A percentile compares a stretch with the other conserved stretches of the same genome.
phyloP scores from a whole-genome alignment of 1,140 invertebrate genomes.

The Vanessa tameamea region DNA sequence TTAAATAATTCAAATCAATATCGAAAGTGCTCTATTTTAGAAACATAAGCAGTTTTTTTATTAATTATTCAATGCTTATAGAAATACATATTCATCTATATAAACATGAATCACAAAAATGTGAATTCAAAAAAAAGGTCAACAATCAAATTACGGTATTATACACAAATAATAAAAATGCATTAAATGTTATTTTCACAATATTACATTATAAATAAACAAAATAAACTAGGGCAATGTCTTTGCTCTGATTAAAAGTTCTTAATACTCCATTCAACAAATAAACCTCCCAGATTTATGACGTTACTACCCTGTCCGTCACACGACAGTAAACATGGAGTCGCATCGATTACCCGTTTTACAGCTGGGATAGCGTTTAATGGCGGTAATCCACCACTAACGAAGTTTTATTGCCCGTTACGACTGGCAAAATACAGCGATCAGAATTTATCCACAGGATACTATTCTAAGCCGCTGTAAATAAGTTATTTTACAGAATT shows the following conservation, averaged over 20 bases:
- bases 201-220: not conserved
- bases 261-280: constrained; percentile 1
- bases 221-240: not conserved
- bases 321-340: constrained; percentile 64
- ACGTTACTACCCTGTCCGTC: constrained; percentile 42
- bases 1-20: too few relatives aligned
- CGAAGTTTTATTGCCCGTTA: constrained; percentile 60
- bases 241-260: constrained; percentile 1
- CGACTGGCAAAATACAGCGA: constrained; percentile 41
- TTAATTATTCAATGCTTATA: too few relatives aligned
- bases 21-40: too few relatives aligned
- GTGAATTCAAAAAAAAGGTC: too few relatives aligned
- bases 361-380: constrained; percentile 65
- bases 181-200: too few relatives aligned
- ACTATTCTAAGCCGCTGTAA: constrained; percentile 22
- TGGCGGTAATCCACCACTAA: constrained; percentile 72
- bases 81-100: too few relatives aligned
- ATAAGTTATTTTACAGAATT: constrained; percentile 17
- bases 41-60: too few relatives aligned
- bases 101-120: too few relatives aligned
- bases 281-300: constrained; percentile 9
- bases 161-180: too few relatives aligned
- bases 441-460: constrained; percentile 34
- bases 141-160: too few relatives aligned
- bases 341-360: constrained; percentile 70